phyloP scores from a whole-genome alignment of 1,140 invertebrate genomes.

The Drosophila aff. region DNA sequence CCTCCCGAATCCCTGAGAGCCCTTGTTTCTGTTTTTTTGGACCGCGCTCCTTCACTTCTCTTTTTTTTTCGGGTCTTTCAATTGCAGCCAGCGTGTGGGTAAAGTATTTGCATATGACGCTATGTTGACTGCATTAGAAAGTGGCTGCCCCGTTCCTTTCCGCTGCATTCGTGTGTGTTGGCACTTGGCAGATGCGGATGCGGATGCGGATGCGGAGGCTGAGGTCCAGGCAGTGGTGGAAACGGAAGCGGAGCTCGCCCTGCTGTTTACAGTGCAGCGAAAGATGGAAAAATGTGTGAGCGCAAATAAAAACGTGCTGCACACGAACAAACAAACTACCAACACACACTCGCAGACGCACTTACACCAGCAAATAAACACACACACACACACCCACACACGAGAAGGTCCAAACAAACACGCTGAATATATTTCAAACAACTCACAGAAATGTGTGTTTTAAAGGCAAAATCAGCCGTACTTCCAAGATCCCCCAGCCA shows the following conservation, averaged over 20 bases:
- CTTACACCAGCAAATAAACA: conserved; percentile 26
- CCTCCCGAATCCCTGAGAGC: conserved; percentile 14
- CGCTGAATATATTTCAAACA: conserved; percentile 19
- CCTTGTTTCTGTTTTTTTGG: conserved; percentile 30
- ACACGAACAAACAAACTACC: conserved; percentile 10
- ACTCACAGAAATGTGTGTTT: conserved; percentile 5
- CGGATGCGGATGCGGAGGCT: conserved; percentile 16
- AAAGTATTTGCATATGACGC: conserved; percentile 78
- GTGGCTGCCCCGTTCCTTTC: conserved; percentile 9
- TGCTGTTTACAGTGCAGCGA: conserved; percentile 51
- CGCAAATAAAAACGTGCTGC: conserved; percentile 49
- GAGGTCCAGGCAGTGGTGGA: neutral
- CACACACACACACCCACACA: neutral
- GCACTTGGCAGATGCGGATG: conserved; percentile 62
- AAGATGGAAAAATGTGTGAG: conserved; percentile 62
- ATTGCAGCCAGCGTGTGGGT: conserved; percentile 53
- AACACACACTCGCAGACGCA: conserved; percentile 9
- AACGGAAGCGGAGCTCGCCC: conserved; percentile 46
- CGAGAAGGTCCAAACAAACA: conserved; percentile 11
- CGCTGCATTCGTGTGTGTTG: conserved; percentile 17
- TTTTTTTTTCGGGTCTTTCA: conserved; percentile 58
- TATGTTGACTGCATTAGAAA: conserved; percentile 55
- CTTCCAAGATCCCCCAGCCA: neutral
- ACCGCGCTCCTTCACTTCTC: conserved; percentile 3
- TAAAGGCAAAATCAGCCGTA: too few species aligned